Percentiles rank a stretch among this genome's conserved stretches.
These are phyloP conservation scores for Phaethon lepturus DNA, from an alignment of 2,113 vertebrate genomes.

Conservation along the genomic window DNA sequence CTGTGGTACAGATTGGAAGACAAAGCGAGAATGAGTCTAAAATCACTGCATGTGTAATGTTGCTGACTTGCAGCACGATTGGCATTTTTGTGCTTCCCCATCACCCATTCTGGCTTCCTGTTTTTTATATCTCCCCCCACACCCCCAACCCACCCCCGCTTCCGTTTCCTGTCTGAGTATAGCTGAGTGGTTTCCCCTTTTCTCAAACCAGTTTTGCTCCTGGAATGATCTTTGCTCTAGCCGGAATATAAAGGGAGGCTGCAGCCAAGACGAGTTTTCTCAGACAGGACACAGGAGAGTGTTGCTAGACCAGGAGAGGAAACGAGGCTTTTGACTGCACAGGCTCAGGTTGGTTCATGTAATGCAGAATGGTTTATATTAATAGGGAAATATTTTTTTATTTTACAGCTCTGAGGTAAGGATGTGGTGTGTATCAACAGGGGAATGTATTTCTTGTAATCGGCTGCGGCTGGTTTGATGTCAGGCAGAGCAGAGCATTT, in stretches of 20 bases:
- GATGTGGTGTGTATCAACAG: not conserved
- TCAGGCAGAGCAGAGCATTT: not conserved
- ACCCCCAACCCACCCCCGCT: fast-evolving
- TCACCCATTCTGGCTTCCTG: constrained; percentile 2
- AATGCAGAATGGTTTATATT: not conserved
- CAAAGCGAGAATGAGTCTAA: not conserved
- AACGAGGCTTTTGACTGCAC: not conserved
- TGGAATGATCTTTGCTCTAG: not conserved
- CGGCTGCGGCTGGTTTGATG: not conserved
- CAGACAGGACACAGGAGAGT: not conserved
- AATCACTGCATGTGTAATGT: not conserved
- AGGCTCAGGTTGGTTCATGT: not conserved
- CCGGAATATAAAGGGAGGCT: not conserved
- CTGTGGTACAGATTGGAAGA: not conserved
- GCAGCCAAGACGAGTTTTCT: not conserved
- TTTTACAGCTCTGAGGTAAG: not conserved
- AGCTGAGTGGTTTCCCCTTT: constrained; percentile 30
- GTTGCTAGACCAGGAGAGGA: not conserved
- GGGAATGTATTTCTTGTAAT: not conserved
- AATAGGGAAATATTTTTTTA: not conserved
- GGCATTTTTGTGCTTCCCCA: not conserved
- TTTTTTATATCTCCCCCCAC: not conserved
- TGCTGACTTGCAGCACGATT: not conserved
- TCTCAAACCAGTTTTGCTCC: not conserved
- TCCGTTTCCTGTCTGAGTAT: not conserved